Evolutionary conservation across 2,888 invertebrate genomes (phyloP), one percentile per base, ranked within the genome.

Genomic region (Andrena flavipes): DNA sequence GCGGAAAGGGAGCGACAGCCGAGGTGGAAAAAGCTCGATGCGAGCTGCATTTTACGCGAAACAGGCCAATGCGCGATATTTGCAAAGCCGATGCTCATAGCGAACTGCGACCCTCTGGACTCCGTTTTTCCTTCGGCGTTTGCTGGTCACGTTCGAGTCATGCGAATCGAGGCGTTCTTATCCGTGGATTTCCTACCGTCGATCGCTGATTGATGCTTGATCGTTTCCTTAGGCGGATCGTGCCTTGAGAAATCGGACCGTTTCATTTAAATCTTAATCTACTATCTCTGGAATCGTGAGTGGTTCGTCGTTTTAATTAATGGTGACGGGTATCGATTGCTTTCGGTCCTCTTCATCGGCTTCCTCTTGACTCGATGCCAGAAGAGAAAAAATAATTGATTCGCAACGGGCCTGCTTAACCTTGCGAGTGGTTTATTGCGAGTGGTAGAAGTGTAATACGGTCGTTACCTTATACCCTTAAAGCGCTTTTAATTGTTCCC

Each of bases 1-100:
- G 81, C n/a, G 79, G 87, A 84, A 88, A 76, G 74, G 80, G 80
- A 72, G 80, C 75, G 70, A 68, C 76, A 51, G 54, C 42, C 13
- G 13, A 7, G 29, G 54, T 35, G 77, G 71, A 88, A 81, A 86
- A 79, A 76, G 69, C 13, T 59, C 67, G 70, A 68, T 65, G 75
- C 59, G 78, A 78, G 56, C 23, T 42, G 64, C 82, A 64, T 76
- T 76, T 68, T 73, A 68, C 74, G 72, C 64, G 69, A 60, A 64
- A 49, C 69, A 72, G 54, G 29, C 56, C 65, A 70, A 26, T 67
- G 16, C 49, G 65, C 51, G 80, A 83, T 84, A 88, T 88, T 87
- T 87, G 85, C 85, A 82, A 84, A 88, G 87, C 88, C 80, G 82
- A 87, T 88, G 51, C 56, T 48, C 20, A 48, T 20, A 33, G 42